A percentile compares a stretch with the other conserved stretches of the same genome.
Evolutionary conservation across 2,797 vertebrate species (phyloP).

Genomic region (Acanthurus tractus): DNA sequence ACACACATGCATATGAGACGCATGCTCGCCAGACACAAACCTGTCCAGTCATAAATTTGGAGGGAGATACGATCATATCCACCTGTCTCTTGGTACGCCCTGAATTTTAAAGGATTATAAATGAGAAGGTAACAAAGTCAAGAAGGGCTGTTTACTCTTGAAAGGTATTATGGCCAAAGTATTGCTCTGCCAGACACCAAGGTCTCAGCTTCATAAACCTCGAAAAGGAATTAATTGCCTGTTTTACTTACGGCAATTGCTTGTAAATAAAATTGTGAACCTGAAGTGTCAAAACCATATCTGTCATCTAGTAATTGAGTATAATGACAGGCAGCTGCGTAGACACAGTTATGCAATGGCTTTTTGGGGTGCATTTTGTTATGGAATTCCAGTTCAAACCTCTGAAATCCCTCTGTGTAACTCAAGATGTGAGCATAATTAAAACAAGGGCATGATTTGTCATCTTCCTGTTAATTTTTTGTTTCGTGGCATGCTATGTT

Average conservation of each 20-base stretch:
- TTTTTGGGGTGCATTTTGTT: constrained; percentile 27
- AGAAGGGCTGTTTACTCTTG: neutral
- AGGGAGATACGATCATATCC: neutral
- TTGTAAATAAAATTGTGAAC: too few species aligned
- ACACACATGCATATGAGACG: neutral
- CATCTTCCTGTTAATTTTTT: constrained; percentile 9
- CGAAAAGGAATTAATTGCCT: too few species aligned
- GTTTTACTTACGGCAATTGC: too few species aligned
- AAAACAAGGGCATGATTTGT: constrained; percentile 16
- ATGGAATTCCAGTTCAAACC: constrained; percentile 13
- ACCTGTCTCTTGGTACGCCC: neutral
- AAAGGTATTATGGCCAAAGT: too few species aligned
- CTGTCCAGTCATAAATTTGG: too few species aligned
- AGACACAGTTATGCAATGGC: neutral
- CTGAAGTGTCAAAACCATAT: neutral
- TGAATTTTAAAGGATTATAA: neutral
- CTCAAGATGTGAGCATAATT: neutral
- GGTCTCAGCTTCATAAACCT: neutral
- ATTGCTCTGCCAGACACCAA: neutral
- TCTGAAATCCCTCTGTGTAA: neutral
- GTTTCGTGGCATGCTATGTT: neutral
- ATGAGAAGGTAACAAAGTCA: neutral
- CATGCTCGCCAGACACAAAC: too few species aligned
- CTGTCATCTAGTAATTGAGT: neutral
- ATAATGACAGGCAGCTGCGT: neutral